phyloP scores from a whole-genome alignment of 35 echinoderm and acorn worm genomes.

The Chiridota heheva region DNA sequence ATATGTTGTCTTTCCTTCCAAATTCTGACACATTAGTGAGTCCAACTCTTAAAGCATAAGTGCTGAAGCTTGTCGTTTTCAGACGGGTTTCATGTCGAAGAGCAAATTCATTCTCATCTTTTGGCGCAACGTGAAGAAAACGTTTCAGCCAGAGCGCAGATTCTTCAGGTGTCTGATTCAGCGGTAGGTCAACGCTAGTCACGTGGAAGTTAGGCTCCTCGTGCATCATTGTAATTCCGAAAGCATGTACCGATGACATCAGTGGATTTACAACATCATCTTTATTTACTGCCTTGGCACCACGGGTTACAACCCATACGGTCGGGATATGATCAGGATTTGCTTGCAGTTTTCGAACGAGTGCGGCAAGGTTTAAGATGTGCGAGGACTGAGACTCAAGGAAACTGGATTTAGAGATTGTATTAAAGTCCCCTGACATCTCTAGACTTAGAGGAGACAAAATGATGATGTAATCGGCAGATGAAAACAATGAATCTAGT shows the following conservation, averaged over 20 bases:
- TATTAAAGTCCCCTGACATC: too few relatives aligned
- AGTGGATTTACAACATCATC: slow-evolving; percentile 29
- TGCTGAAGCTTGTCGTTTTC: neutral
- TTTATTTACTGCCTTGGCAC: too few relatives aligned
- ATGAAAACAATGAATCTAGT: too few relatives aligned
- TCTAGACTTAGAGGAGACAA: too few relatives aligned
- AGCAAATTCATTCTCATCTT: neutral
- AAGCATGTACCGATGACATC: slow-evolving; percentile 19
- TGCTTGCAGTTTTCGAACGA: too few relatives aligned
- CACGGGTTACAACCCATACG: too few relatives aligned
- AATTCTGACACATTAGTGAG: neutral
- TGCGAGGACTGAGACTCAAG: too few relatives aligned
- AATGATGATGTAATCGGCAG: too few relatives aligned
- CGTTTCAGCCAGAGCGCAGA: neutral
- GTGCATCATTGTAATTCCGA: slow-evolving; percentile 51
- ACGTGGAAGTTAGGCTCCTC: slow-evolving; percentile 47
- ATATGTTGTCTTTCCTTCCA: neutral
- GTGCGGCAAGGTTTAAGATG: too few relatives aligned
- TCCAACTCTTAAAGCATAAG: neutral
- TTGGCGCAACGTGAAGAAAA: neutral
- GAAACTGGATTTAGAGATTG: too few relatives aligned
- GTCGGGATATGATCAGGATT: too few relatives aligned
- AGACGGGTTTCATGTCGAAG: neutral
- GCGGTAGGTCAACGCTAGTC: neutral
- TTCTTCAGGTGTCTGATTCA: neutral